These are phyloP conservation scores for Dynastes tityus DNA, from an alignment of 2,888 invertebrate species.

Conservation along the genomic window DNA sequence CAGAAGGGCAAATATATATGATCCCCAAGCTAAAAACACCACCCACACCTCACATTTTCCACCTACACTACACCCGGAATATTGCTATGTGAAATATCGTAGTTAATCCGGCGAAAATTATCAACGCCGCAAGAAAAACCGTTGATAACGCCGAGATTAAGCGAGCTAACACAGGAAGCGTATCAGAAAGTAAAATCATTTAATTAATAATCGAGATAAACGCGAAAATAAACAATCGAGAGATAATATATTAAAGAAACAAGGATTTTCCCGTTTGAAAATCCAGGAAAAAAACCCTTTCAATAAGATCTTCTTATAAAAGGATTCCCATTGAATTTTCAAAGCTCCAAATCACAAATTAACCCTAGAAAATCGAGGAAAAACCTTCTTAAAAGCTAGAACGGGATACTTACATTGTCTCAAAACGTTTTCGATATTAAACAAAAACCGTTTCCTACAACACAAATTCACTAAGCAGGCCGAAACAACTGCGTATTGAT, in stretches of 20 bases:
- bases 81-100: not conserved
- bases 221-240: not conserved
- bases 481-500: slow-evolving; percentile 64
- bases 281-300: not conserved
- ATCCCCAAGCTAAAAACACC: not conserved
- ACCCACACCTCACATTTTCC: not conserved
- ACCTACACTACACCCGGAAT: not conserved
- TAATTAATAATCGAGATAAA: not conserved
- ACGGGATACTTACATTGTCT: slow-evolving; percentile 61
- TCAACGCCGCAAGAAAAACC: not conserved
- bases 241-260: not conserved
- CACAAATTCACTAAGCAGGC: slow-evolving; percentile 57
- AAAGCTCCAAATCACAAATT: not conserved
- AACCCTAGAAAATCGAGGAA: not conserved
- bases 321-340: not conserved
- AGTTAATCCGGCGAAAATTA: not conserved
- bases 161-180: not conserved
- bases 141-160: not conserved
- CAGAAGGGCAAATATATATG: slow-evolving; percentile 12
- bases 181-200: not conserved
- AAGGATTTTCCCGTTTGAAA: not conserved
- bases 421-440: slow-evolving; percentile 59
- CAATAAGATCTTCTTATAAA: not conserved
- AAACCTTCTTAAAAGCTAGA: not conserved
- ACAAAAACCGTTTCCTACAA: slow-evolving; percentile 57